Conservation (phyloP, 2,888 invertebrate species). For the Boloria selene region DNA sequence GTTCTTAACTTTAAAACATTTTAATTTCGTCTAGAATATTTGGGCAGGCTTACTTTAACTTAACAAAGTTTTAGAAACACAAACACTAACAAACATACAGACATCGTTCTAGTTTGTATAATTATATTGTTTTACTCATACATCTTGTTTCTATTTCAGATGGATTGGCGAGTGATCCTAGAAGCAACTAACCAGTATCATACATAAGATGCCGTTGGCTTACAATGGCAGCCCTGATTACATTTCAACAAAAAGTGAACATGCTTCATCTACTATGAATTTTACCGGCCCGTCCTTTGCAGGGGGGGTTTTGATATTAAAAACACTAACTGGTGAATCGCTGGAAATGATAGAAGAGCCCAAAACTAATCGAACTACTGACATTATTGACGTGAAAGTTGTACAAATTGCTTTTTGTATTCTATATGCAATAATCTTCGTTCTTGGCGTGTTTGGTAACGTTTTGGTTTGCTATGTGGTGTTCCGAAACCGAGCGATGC, state of each 20-base stretch:
- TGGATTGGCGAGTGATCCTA: constrained; percentile 54
- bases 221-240: constrained; percentile 52
- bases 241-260: constrained; percentile 45
- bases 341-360: constrained; percentile 72
- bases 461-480: constrained; percentile 93
- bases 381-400: constrained; percentile 84
- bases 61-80: too few relatives aligned
- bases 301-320: constrained; percentile 68
- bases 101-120: neutral
- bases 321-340: constrained; percentile 71
- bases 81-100: too few relatives aligned
- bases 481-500: constrained; percentile 92
- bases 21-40: too few relatives aligned
- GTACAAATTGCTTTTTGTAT: constrained; percentile 89
- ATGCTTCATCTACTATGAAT: constrained; percentile 64
- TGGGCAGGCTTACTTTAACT: too few relatives aligned
- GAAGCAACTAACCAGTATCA: constrained; percentile 20
- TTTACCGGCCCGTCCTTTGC: constrained; percentile 60
- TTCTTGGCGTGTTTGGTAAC: constrained; percentile 91
- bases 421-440: constrained; percentile 90
- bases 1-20: too few relatives aligned
- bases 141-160: constrained; percentile 51
- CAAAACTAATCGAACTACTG: constrained; percentile 69
- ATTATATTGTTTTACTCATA: neutral
- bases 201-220: constrained; percentile 54